Evolutionary conservation across 1,140 invertebrate genomes (phyloP), one percentile per base, ranked within the genome.

Genomic region (Camponotus vicinus): DNA sequence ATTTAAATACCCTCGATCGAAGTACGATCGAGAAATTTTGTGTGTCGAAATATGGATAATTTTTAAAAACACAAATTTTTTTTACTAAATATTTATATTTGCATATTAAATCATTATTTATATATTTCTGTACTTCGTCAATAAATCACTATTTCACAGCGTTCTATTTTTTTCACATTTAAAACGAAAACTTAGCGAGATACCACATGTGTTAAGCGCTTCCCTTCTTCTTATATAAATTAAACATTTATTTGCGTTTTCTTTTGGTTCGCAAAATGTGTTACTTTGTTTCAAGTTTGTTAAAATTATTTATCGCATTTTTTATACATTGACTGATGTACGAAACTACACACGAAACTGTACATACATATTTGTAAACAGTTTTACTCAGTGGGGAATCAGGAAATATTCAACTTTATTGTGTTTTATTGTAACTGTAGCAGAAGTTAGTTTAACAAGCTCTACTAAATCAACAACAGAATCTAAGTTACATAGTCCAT

Each of bases 71-170:
- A 71, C 76, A 67, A 42, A 57, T 66, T 91, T 92, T 92, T 91
- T 90, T 93, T 92, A 93, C 90, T 94, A 93, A 93, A 93, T 94
- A 93, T 91, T 93, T 93, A 92, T 93, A 92, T 93, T 93, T 92
- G 92, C 92, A 91, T 94, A 94, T 94, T 94, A 91, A 93, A 94
- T 93, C 89, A 86, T 92, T 95, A 94, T 92, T 79, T 92, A 86
- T 92, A 91, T 94, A 93, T 92, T 91, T 90, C 85, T 94, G 90
- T 93, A 92, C 91, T 92, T 93, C 88, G 86, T 94, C 92, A 92
- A 92, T 94, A 94, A 94, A 94, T 94, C 92, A 94, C 94, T 95
- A 94, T 94, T 91, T 95, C 93, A 94, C 93, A 95, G 94, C 94
- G 94, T 94, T 88, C 90, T 52, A 18, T 52, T 52, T 18, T 93